Base-by-base conservation (phyloP, 2,113 vertebrate species). In the Lepus europaeus region DNA sequence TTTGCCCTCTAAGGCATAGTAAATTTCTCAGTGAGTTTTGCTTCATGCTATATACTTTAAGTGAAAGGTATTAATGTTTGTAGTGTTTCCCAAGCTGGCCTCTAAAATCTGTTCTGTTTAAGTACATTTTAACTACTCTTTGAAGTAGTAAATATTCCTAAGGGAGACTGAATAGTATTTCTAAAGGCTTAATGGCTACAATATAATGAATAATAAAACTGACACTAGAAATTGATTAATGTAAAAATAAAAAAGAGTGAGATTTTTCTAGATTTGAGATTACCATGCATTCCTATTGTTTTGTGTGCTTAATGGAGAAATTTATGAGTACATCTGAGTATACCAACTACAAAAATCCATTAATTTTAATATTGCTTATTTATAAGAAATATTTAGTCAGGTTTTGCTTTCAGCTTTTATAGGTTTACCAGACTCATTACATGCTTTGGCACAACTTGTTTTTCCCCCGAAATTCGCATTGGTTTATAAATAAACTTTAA, bases 341-440 rank as follows among this genome's bases (percentile, higher is more conserved):
- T 84, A 77, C 51, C 94, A 95, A 94, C n/a, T 86, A 36, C 7
- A 94, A 96, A 94, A 83, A 6, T 25, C 93, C 66, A 82, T 92
- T 94, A 93, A 94, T 81, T 92, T 95, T 93, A 91, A 80, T 27
- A 84, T 77, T 83, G n/a, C 39, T 81, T 74, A 83, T 72, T 94
- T 16, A 49, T 61, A 3, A 53, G 72, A 90, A 89, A 69, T 2
- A 22, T 92, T 79, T 69, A 89, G 29, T 90, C 49, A n/a, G 93
- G 31, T 51, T 90, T 96, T 74, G 11, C 33, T 79, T 89, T 92
- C 27, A 95, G 10, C 17, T 53, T 88, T 95, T 95, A 39, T 84
- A 83, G 29, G 8, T 53, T 72, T 89, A 63, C 20, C 2, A 90
- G 12, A 64, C 5, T 59, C 64, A 79, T 87, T 87, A 82, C 73